Conservation (phyloP, 1,140 invertebrate species). For the Cotesia typhae region DNA sequence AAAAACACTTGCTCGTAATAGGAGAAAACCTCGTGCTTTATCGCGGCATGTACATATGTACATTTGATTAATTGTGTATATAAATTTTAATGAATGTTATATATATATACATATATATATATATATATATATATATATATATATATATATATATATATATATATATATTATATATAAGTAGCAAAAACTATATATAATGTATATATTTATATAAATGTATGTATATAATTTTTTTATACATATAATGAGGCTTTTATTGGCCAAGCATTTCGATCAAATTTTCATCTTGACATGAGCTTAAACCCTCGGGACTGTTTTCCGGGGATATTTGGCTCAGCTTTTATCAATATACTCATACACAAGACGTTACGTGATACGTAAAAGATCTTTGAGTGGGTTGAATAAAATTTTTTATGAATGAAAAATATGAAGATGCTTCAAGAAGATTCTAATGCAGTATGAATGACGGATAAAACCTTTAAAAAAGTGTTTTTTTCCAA, state of each 20-base stretch:
- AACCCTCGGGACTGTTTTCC: background rate
- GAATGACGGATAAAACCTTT: background rate
- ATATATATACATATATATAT: conserved; percentile 14
- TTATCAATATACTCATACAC: background rate
- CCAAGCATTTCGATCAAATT: background rate
- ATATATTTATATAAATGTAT: conserved; percentile 15
- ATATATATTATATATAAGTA: conserved; percentile 12
- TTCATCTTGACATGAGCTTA: conserved; percentile 8
- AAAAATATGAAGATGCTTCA: conserved; percentile 10
- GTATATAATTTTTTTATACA: conserved; percentile 7
- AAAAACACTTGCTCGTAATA: background rate
- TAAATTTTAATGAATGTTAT: background rate
- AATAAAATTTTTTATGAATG: background rate
- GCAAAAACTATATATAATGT: conserved; percentile 6
- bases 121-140: conserved; percentile 15
- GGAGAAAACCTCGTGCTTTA: conserved; percentile 1
- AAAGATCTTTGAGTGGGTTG: background rate
- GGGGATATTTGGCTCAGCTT: background rate
- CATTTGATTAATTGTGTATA: conserved; percentile 17
- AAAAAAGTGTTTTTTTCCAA: background rate
- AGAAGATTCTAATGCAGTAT: background rate
- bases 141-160: conserved; percentile 15
- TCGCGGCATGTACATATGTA: conserved; percentile 21
- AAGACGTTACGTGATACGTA: background rate
- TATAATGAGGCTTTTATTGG: conserved; percentile 7